Conservation (phyloP, 2,797 vertebrate genomes). For the Liasis olivaceus region DNA sequence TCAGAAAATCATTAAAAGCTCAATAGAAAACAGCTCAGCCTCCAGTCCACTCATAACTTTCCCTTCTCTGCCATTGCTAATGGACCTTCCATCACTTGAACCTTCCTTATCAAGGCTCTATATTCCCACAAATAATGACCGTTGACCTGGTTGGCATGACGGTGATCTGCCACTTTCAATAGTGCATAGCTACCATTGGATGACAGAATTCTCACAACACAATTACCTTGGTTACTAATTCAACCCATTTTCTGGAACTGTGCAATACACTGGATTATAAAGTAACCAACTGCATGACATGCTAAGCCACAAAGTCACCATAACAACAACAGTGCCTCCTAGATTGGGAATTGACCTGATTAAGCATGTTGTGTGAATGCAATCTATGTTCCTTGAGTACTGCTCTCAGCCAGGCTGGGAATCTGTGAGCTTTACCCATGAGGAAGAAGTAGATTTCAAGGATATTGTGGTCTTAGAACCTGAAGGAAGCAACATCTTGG, state of each 20-base stretch:
- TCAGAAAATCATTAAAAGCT: background rate
- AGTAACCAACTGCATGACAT: background rate
- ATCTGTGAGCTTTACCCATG: background rate
- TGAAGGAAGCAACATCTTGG: background rate
- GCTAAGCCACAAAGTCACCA: background rate
- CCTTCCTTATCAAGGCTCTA: background rate
- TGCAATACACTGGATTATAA: background rate
- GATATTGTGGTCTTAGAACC: background rate
- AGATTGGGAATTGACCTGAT: background rate
- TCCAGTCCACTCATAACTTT: background rate
- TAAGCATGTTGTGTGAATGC: background rate
- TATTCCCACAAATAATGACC: background rate
- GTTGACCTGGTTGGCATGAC: background rate
- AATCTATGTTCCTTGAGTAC: background rate
- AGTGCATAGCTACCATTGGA: background rate
- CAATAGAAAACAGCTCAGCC: background rate
- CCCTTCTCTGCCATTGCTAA: background rate
- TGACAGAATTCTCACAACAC: background rate
- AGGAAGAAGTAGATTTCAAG: background rate
- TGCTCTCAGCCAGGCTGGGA: background rate
- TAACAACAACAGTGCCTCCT: too few relatives aligned
- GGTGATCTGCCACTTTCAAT: background rate
- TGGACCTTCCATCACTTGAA: background rate
- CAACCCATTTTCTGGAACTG: background rate
- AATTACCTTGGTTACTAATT: background rate